Conservation (phyloP, 2,888 invertebrate species). For the Diabrotica balteata region DNA sequence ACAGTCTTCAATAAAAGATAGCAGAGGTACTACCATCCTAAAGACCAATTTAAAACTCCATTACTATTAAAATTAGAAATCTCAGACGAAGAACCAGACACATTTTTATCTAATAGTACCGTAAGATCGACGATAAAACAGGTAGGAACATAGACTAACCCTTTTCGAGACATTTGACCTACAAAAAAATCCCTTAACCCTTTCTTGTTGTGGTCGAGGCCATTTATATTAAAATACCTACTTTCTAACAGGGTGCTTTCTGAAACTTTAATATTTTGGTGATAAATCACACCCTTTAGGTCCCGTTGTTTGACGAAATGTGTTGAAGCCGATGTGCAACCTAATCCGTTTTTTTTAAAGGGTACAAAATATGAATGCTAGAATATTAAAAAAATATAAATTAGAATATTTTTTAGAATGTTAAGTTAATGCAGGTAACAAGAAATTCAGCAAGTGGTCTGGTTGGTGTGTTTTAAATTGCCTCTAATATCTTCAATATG, state of each 20-base stretch:
- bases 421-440: too few relatives aligned
- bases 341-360: not conserved
- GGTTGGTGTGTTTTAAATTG: too few relatives aligned
- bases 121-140: conserved; percentile 15
- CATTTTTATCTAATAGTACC: conserved; percentile 3
- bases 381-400: too few relatives aligned
- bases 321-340: not conserved
- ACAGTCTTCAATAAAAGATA: too few relatives aligned
- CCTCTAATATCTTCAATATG: too few relatives aligned
- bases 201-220: conserved; percentile 14
- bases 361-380: not conserved
- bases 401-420: too few relatives aligned
- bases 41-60: not conserved
- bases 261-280: conserved; percentile 6
- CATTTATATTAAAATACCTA: conserved; percentile 12
- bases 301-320: not conserved
- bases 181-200: conserved; percentile 25
- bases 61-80: not conserved
- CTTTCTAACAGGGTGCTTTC: conserved; percentile 12
- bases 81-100: conserved; percentile 3
- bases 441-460: too few relatives aligned
- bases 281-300: conserved; percentile 4
- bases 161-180: conserved; percentile 22
- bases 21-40: too few relatives aligned
- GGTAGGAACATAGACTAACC: conserved; percentile 21